These are phyloP conservation scores for Aphrophora alni DNA, from an alignment of 2,888 invertebrate genomes.

Conservation along the genomic window DNA sequence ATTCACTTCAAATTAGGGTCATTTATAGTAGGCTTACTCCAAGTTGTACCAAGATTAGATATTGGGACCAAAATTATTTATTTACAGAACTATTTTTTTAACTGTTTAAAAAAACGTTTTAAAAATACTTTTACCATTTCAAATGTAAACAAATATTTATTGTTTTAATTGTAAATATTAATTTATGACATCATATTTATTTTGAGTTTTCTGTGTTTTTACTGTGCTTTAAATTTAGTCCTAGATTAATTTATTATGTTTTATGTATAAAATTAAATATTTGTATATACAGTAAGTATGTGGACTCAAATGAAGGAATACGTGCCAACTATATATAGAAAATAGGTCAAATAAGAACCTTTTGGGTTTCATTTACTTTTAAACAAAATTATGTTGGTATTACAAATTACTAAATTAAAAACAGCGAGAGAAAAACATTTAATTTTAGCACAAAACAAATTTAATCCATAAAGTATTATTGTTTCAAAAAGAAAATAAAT, in stretches of 20 bases:
- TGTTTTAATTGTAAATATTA: not conserved
- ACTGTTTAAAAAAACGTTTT: not conserved
- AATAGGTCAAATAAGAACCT: too few species aligned
- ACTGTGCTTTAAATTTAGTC: not conserved
- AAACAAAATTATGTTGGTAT: too few species aligned
- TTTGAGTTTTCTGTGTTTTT: not conserved
- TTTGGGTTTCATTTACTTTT: too few species aligned
- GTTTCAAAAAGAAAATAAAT: too few species aligned
- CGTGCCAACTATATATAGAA: too few species aligned
- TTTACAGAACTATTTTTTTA: not conserved
- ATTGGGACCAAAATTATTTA: not conserved
- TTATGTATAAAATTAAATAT: not conserved
- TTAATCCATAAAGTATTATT: too few species aligned
- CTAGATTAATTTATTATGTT: not conserved
- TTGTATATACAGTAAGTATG: not conserved
- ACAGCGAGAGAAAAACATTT: too few species aligned
- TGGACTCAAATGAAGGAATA: too few species aligned
- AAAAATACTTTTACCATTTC: not conserved
- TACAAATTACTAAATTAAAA: too few species aligned
- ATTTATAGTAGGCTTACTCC: too few species aligned
- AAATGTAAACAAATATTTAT: not conserved
- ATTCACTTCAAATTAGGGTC: not conserved
- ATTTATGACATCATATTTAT: not conserved
- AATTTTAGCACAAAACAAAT: too few species aligned
- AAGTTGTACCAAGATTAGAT: not conserved